Evolutionary conservation across 2,113 vertebrate species (phyloP).

Genomic region (Paradoxurus hermaphroditus): DNA sequence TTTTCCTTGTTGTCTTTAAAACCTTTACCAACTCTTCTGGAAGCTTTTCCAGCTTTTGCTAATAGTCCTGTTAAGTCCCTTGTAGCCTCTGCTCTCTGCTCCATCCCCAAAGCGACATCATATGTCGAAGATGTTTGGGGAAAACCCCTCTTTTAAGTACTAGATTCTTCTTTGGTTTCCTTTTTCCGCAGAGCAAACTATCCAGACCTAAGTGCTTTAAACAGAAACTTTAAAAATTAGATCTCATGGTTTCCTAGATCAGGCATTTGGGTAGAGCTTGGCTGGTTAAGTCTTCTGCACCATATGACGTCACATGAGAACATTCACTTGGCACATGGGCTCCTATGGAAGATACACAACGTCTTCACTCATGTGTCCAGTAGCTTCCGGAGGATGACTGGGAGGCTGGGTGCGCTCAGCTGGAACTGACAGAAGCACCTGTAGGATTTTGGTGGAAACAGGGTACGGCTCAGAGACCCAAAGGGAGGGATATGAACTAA

Average conservation of each 20-base stretch:
- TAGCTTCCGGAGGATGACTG: background rate
- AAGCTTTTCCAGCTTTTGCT: background rate
- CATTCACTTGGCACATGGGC: background rate
- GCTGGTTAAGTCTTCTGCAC: background rate
- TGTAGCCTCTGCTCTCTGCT: background rate
- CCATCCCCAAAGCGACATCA: background rate
- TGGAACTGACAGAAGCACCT: background rate
- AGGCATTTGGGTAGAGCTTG: background rate
- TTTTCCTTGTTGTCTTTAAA: background rate
- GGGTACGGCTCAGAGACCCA: background rate
- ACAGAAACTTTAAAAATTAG: background rate
- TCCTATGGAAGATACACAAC: background rate
- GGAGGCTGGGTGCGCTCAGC: background rate
- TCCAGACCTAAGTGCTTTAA: background rate
- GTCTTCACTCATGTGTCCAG: background rate
- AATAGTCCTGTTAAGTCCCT: accelerated
- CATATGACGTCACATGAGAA: background rate
- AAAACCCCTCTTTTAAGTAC: background rate
- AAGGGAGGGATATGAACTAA: background rate
- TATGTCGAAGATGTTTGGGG: background rate
- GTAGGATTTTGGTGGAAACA: accelerated
- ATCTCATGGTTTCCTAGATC: background rate
- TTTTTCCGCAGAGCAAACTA: background rate
- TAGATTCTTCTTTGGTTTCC: background rate
- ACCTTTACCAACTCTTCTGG: background rate